phyloP scores from a whole-genome alignment of 2,888 invertebrate genomes.

The Eupithecia subfuscata region DNA sequence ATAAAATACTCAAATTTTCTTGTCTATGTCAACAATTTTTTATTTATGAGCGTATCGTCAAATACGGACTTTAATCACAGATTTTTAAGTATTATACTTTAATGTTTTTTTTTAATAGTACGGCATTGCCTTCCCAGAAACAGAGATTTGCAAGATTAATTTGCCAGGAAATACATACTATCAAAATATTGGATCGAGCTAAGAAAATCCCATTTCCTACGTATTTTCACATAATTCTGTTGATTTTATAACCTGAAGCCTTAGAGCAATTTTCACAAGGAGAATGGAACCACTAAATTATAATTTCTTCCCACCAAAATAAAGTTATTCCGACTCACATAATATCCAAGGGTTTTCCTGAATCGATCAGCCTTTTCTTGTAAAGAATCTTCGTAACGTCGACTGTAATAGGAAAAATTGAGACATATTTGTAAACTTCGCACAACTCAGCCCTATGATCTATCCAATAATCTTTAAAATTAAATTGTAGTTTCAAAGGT shows the following conservation, averaged over 20 bases:
- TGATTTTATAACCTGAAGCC: background rate
- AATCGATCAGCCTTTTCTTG: conserved; percentile 65
- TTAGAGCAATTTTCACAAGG: background rate
- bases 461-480: conserved; percentile 22
- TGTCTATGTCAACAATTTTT: background rate
- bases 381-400: conserved; percentile 64
- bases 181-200: background rate
- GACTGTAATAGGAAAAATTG: conserved; percentile 53
- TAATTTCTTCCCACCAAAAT: background rate
- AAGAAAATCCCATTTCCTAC: background rate
- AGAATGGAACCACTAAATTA: background rate
- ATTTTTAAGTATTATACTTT: no score
- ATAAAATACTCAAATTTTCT: no score
- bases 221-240: background rate
- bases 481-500: no score
- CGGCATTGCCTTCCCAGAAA: background rate
- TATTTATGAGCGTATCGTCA: background rate
- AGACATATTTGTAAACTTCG: conserved; percentile 18
- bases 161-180: background rate
- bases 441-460: conserved; percentile 17
- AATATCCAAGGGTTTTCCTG: conserved; percentile 58
- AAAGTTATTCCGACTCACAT: conserved; percentile 53
- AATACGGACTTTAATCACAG: background rate
- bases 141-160: background rate
- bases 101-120: background rate